A percentile compares a stretch with the other conserved stretches of the same genome.
Evolutionary conservation across 2,113 vertebrate species (phyloP).

Genomic region (Ailurus styani): DNA sequence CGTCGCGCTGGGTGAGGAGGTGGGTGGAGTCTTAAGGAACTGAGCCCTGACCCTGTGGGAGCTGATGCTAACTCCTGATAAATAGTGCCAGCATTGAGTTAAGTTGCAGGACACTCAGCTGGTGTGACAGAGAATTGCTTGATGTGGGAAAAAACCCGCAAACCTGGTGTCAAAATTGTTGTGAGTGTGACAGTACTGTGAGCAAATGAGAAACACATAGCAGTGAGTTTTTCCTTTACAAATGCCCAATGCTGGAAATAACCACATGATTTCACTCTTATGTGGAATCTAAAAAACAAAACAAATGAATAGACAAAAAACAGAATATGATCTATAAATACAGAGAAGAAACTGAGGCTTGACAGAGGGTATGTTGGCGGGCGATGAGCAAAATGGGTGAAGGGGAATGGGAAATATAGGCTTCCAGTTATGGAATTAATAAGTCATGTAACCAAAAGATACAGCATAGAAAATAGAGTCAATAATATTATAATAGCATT

Average conservation of each 20-base stretch:
- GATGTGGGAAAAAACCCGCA: background rate
- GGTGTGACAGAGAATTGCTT: background rate
- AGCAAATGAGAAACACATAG: background rate
- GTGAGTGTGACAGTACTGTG: background rate
- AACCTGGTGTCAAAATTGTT: background rate
- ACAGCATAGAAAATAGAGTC: background rate
- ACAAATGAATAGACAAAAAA: background rate
- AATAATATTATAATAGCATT: background rate
- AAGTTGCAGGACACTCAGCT: background rate
- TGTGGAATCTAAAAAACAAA: background rate
- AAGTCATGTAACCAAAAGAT: background rate
- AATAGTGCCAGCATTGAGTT: background rate
- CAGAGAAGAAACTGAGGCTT: background rate
- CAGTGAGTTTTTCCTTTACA: background rate
- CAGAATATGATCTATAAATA: background rate
- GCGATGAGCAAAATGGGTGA: background rate
- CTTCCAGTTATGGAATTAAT: background rate
- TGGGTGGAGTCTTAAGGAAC: background rate
- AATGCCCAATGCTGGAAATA: background rate
- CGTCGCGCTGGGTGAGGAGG: rapidly evolving
- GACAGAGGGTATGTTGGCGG: background rate
- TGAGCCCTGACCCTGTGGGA: background rate
- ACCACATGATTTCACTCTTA: background rate
- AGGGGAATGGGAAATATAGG: background rate
- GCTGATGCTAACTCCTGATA: background rate